These are phyloP conservation scores for Cyprinus carpio DNA, from an alignment of 2,113 vertebrate genomes.

Conservation along the genomic window DNA sequence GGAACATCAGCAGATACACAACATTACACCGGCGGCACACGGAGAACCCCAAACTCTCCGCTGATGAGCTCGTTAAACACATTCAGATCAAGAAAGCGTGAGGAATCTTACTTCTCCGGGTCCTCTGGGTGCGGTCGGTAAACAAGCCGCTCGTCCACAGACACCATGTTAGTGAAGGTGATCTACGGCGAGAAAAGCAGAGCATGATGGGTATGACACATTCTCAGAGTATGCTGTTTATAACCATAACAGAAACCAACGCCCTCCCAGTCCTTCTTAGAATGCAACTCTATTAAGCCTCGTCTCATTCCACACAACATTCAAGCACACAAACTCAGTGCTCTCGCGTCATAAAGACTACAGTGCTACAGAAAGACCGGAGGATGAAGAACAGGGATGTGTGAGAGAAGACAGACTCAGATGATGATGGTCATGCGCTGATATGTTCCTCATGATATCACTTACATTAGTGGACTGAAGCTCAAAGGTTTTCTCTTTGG, in stretches of 20 bases:
- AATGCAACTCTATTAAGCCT: neutral
- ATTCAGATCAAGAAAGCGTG: neutral
- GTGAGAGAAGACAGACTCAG: neutral
- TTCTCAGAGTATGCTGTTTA: neutral
- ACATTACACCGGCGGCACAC: neutral
- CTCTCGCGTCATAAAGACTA: neutral
- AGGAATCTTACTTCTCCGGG: conserved; percentile 81
- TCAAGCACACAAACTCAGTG: neutral
- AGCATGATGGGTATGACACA: neutral
- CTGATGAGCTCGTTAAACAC: neutral
- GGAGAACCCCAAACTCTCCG: too few species aligned
- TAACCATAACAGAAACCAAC: neutral
- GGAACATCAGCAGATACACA: neutral
- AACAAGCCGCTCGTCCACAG: conserved; percentile 90
- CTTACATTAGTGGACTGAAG: conserved; percentile 94
- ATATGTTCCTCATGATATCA: neutral
- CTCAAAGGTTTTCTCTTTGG: conserved; percentile 84
- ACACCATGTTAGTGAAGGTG: conserved; percentile 95
- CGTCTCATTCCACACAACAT: conserved; percentile 47
- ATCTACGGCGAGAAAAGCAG: conserved; percentile 73
- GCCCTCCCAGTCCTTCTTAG: neutral
- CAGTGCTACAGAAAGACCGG: neutral
- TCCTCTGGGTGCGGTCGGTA: conserved; percentile 95
- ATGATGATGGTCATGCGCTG: neutral
- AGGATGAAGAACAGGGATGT: neutral